Evolutionary conservation across 2,113 vertebrate species (phyloP).

Genomic region (Probosciger aterrimus): DNA sequence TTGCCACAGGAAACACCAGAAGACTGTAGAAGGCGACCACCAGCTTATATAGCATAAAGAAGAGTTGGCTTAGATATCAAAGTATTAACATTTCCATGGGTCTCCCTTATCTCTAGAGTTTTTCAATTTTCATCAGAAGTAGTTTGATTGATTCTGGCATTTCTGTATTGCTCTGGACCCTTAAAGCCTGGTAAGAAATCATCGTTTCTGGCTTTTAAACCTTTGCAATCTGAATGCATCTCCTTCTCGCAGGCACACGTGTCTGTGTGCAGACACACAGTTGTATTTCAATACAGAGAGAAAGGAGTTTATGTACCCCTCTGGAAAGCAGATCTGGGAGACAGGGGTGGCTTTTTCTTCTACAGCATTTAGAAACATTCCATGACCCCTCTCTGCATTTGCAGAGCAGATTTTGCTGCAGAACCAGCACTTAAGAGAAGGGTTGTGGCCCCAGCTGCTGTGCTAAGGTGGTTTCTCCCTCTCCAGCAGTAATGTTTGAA

Average conservation of each 20-base stretch:
- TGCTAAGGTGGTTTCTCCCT: slow-evolving; percentile 26
- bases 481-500: neutral
- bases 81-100: neutral
- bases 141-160: neutral
- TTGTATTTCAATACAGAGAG: neutral
- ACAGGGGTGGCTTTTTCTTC: neutral
- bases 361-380: neutral
- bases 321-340: neutral
- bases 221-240: neutral
- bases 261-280: too few relatives aligned
- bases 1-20: neutral
- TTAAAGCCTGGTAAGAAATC: neutral
- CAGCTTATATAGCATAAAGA: accelerated
- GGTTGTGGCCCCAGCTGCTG: neutral
- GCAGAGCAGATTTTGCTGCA: neutral
- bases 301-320: neutral
- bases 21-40: too few relatives aligned
- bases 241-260: accelerated
- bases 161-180: neutral
- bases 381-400: neutral
- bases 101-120: neutral
- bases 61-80: neutral
- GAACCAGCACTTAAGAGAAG: neutral
- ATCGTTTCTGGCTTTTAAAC: neutral
- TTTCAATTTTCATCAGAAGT: neutral